These are phyloP conservation scores for Theristicus caerulescens DNA, from an alignment of 2,113 vertebrate species.

Conservation along the genomic window DNA sequence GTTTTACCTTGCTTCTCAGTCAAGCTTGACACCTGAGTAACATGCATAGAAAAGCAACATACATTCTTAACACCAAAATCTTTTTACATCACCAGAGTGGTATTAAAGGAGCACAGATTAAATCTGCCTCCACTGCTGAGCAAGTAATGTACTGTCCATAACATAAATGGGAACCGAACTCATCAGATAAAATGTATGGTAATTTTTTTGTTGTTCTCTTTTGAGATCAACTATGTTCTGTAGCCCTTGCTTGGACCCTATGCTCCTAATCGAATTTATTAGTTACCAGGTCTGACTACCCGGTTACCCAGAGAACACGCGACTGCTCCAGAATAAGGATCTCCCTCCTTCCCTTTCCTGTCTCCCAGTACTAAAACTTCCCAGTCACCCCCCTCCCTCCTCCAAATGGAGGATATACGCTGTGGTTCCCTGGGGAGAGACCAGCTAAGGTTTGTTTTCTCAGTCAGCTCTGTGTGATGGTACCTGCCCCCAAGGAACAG, in stretches of 20 bases:
- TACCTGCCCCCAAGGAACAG: neutral
- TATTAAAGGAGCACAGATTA: neutral
- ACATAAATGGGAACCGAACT: neutral
- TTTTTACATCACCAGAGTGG: neutral
- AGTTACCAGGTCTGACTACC: neutral
- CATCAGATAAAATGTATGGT: neutral
- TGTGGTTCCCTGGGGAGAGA: neutral
- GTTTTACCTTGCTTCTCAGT: neutral
- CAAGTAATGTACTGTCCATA: neutral
- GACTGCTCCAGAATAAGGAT: neutral
- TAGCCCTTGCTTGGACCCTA: neutral
- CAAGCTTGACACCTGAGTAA: neutral
- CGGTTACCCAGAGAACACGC: neutral
- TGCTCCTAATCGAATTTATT: neutral
- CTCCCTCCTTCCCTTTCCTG: neutral
- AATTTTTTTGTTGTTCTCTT: neutral
- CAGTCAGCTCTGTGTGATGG: neutral
- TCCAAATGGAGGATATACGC: fast-evolving
- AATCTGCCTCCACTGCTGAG: neutral
- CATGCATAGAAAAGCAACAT: neutral
- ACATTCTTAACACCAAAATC: neutral
- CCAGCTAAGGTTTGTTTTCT: neutral
- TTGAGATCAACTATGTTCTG: neutral
- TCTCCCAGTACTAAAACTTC: neutral
- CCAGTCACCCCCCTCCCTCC: fast-evolving